These are phyloP conservation scores for Morone chrysops DNA, from an alignment of 2,113 vertebrate genomes.

Conservation along the genomic window DNA sequence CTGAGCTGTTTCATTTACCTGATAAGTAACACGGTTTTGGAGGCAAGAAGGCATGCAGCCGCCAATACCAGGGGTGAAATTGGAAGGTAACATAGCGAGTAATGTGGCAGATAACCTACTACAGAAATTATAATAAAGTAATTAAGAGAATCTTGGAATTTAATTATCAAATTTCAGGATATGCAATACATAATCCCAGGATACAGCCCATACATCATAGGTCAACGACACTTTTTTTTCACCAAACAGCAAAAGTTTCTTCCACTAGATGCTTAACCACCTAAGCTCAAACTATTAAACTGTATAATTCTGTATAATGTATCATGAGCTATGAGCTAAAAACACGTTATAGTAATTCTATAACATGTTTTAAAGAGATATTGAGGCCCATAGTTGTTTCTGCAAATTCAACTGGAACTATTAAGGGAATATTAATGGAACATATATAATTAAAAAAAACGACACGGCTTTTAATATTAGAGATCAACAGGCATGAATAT, in stretches of 20 bases:
- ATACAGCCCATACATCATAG: too few relatives aligned
- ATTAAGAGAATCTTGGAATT: too few relatives aligned
- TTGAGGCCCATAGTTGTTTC: neutral
- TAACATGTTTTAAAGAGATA: neutral
- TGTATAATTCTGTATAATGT: neutral
- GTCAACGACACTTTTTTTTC: neutral
- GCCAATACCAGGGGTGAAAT: neutral
- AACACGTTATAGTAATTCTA: neutral
- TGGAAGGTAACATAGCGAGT: neutral
- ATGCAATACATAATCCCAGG: neutral
- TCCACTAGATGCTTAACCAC: neutral
- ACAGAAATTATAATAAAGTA: too few relatives aligned
- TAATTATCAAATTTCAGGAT: neutral
- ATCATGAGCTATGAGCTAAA: neutral
- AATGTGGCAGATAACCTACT: neutral
- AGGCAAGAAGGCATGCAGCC: neutral
- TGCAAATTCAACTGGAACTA: too few relatives aligned
- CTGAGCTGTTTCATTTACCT: neutral
- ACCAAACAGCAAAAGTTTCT: neutral
- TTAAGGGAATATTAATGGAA: neutral
- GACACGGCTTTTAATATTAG: too few relatives aligned
- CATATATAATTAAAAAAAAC: neutral
- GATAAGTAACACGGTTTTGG: too few relatives aligned
- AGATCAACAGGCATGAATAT: neutral
- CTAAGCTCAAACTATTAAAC: neutral